These are phyloP conservation scores for Struthio camelus DNA, from an alignment of 2,113 vertebrate species.

Conservation along the genomic window DNA sequence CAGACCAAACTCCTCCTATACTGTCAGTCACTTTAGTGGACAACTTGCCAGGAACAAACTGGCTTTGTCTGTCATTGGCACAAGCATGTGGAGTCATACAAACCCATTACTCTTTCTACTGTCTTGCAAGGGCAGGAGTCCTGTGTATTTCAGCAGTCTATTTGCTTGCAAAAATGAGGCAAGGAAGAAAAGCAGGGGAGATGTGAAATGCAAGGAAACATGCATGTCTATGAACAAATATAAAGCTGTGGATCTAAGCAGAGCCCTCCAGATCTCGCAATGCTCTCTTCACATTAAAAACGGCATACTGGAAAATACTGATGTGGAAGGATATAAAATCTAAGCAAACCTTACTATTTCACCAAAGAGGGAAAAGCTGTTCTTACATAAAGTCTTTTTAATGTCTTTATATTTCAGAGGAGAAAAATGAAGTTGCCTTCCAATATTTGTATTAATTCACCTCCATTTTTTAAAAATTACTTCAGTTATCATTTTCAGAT, in stretches of 20 bases:
- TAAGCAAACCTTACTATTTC: background rate
- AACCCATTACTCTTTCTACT: background rate
- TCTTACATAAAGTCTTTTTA: background rate
- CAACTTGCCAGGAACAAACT: background rate
- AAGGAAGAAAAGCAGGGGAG: background rate
- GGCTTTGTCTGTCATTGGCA: background rate
- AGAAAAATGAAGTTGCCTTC: background rate
- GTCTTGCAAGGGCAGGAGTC: background rate
- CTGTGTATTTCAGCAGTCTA: background rate
- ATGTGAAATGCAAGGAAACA: background rate
- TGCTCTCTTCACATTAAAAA: background rate
- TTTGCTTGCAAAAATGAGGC: background rate
- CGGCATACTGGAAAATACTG: background rate
- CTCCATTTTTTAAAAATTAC: background rate
- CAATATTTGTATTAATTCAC: background rate
- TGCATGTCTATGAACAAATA: background rate
- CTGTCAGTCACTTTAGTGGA: background rate
- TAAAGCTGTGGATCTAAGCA: background rate
- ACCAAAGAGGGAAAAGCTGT: background rate
- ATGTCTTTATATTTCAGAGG: background rate
- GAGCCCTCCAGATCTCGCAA: background rate
- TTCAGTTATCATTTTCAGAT: background rate
- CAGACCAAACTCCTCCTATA: background rate
- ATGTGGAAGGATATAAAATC: background rate
- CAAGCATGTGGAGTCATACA: background rate